Conservation (phyloP, 2,113 vertebrate genomes). For the Shinisaurus crocodilurus region DNA sequence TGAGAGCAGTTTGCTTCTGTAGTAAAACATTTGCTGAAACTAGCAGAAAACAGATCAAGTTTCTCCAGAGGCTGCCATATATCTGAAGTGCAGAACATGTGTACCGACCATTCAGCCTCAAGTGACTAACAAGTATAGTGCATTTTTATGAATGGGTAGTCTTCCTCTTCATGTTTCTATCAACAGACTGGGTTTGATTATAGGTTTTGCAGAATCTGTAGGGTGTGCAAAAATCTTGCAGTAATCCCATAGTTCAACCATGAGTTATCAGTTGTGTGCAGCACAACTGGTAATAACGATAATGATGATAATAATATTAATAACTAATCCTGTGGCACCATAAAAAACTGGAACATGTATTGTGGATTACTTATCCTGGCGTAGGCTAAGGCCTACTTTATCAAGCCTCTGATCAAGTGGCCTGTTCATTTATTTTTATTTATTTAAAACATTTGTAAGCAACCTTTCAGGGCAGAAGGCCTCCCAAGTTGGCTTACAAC, state of each 20-base stretch:
- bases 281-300: not conserved
- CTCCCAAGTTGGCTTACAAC: too few relatives aligned
- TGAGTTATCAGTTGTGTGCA: not conserved
- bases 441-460: too few relatives aligned
- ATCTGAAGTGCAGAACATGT: not conserved
- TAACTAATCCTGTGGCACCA: not conserved
- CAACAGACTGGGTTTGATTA: not conserved
- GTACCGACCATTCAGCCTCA: not conserved
- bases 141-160: not conserved
- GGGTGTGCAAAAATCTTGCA: not conserved
- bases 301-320: not conserved
- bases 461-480: too few relatives aligned
- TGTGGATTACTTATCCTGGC: not conserved
- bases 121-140: not conserved
- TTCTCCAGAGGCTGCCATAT: not conserved
- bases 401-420: not conserved
- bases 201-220: not conserved
- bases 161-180: not conserved
- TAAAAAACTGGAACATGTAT: not conserved
- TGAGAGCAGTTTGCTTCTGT: constrained; percentile 2
- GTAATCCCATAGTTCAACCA: not conserved
- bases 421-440: too few relatives aligned
- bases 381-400: not conserved
- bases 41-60: not conserved
- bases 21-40: not conserved